Base-by-base conservation (phyloP, 1,140 invertebrate species). In the Ips nitidus region DNA sequence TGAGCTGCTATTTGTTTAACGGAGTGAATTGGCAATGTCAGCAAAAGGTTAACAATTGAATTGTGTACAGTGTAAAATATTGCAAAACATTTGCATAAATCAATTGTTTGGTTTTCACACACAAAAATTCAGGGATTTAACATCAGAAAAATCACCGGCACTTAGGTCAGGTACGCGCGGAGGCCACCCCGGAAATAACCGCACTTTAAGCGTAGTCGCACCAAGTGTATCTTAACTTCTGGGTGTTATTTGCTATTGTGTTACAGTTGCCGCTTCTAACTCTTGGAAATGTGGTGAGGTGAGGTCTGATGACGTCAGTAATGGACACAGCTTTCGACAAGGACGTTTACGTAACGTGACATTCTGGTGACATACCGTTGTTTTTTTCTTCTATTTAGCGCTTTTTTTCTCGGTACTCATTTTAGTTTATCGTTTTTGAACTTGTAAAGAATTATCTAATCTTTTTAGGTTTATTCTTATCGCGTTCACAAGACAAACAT, bases 11-110 rank as follows among this genome's bases (percentile, higher is more conserved):
- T 71, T 58, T 41, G 55, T 71, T 63, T 59, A 71, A 71, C 22
- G 22, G 22, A 22, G 22, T 56, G 40, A 62, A 62, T 42, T 68
- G 70, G 50, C 70, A 71, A 70, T 71, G 69, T 70, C 64, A 66
- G 41, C 52, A 22, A 66, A 42, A 71, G 63, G 53, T 68, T 66
- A 70, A 70, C 41, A 52, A 38, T 40, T 62, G 43, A 45, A 64
- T 61, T 61, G 40, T 52, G 52, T 64, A 40, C 36, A 53, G 53
- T 40, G 41, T 52, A 37, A 36, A 2, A 60, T 22, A 22, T 22
- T 22, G 4, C 2, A 45, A 5, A 36, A 39, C 43, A 39, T 40
- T 63, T 52, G 37, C 45, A 37, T 41, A 52, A 38, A 63, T 52
- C 22, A 52, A 38, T 22, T 22, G 5, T 8, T 3, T 5, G 5